These are phyloP conservation scores for Tanytarsus gracilentus DNA, from an alignment of 2,888 invertebrate genomes.

Conservation along the genomic window DNA sequence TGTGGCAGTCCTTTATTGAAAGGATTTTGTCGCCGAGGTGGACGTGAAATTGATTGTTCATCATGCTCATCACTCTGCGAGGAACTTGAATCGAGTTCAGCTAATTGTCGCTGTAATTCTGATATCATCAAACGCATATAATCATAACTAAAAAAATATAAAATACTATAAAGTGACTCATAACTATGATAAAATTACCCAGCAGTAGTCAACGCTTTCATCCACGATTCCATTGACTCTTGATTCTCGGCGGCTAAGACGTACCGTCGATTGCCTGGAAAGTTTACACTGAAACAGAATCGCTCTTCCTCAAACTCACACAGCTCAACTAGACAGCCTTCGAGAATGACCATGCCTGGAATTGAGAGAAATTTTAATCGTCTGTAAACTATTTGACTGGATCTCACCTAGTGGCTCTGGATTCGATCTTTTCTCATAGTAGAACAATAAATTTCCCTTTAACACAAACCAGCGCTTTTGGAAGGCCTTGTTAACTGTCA, in stretches of 20 bases:
- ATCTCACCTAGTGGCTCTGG: constrained; percentile 72
- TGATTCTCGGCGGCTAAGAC: constrained; percentile 77
- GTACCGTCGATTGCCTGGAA: constrained; percentile 83
- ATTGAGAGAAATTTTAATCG: too few relatives aligned
- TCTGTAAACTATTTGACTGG: too few relatives aligned
- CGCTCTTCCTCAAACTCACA: constrained; percentile 71
- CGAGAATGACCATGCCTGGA: constrained; percentile 25
- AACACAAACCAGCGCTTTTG: constrained; percentile 87
- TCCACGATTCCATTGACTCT: constrained; percentile 88
- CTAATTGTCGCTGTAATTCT: constrained; percentile 81
- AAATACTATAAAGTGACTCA: background rate
- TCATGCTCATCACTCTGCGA: background rate
- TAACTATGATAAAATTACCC: background rate
- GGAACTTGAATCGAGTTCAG: constrained; percentile 54
- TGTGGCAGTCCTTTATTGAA: constrained; percentile 51
- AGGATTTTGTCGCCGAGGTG: constrained; percentile 72
- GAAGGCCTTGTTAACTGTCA: constrained; percentile 48
- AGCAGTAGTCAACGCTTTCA: constrained; percentile 89
- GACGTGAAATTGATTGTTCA: constrained; percentile 36
- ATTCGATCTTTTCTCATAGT: constrained; percentile 85
- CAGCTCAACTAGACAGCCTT: constrained; percentile 49
- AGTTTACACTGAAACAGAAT: constrained; percentile 84
- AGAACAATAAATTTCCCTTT: constrained; percentile 90
- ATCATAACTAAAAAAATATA: constrained; percentile 59
- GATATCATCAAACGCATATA: constrained; percentile 93